Conservation (phyloP, 1,140 invertebrate species). For the Olivierus martensii region DNA sequence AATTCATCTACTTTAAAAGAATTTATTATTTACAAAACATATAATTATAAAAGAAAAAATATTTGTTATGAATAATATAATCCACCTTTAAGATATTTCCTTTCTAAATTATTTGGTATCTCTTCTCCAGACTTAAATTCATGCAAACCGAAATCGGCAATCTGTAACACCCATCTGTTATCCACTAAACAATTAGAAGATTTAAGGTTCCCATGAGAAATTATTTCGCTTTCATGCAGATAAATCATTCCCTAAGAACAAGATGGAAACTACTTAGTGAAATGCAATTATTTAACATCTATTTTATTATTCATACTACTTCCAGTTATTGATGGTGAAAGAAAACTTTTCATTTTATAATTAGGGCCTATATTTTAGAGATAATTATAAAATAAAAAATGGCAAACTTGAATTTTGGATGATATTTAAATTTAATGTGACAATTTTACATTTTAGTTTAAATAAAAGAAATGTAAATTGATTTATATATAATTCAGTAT, state of each 20-base stretch:
- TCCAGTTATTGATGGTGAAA: too few relatives aligned
- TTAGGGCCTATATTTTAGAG: too few relatives aligned
- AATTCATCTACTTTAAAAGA: constrained; percentile 34
- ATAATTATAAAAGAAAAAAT: too few relatives aligned
- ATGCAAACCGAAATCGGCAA: constrained; percentile 76
- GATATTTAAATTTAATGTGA: too few relatives aligned
- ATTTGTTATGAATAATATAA: too few relatives aligned
- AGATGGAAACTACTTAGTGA: constrained; percentile 8
- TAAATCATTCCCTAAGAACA: constrained; percentile 70
- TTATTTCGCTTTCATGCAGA: constrained; percentile 74
- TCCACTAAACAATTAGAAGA: constrained; percentile 85
- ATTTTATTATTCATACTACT: not conserved
- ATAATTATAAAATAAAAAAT: too few relatives aligned
- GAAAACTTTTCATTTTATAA: too few relatives aligned
- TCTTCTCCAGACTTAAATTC: constrained; percentile 43
- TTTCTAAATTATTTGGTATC: not conserved
- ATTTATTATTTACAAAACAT: not conserved
- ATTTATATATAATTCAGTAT: too few relatives aligned
- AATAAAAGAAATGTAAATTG: too few relatives aligned
- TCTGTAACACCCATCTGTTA: constrained; percentile 82
- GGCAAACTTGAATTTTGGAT: too few relatives aligned
- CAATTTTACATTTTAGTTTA: too few relatives aligned
- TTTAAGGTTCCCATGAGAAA: constrained; percentile 74
- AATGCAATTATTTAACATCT: not conserved
- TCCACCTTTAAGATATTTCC: too few relatives aligned